Conservation (phyloP, 2,113 vertebrate genomes). For the Macroglossus sobrinus region DNA sequence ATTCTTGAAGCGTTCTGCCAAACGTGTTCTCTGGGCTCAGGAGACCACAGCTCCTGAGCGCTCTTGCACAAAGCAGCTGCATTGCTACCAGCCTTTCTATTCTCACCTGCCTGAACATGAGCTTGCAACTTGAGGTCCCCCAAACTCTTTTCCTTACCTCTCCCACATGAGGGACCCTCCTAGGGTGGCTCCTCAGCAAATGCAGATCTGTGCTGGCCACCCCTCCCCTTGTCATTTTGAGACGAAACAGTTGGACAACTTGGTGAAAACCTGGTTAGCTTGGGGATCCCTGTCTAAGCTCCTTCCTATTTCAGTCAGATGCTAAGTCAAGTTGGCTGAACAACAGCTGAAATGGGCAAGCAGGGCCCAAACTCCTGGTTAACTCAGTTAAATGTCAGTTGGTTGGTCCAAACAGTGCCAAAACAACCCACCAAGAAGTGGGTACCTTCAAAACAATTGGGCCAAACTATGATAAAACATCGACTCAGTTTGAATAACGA, state of each 20-base stretch:
- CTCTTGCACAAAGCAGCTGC: background rate
- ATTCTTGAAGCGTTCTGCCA: constrained; percentile 74
- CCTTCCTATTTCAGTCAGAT: background rate
- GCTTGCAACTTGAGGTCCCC: background rate
- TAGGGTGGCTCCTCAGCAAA: background rate
- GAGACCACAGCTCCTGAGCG: background rate
- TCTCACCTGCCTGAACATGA: background rate
- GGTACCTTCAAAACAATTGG: background rate
- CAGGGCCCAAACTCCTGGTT: background rate
- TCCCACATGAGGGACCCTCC: background rate
- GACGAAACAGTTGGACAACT: background rate
- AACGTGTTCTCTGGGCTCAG: constrained; percentile 16
- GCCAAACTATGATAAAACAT: background rate
- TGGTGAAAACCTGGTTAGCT: background rate
- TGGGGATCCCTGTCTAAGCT: background rate
- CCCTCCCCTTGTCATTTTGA: background rate
- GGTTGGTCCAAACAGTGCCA: background rate
- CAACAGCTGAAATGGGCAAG: background rate
- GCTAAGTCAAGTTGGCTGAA: background rate
- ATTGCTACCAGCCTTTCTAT: background rate
- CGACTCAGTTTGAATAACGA: constrained; percentile 2
- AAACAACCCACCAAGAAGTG: background rate
- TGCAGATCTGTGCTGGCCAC: background rate
- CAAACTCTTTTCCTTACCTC: background rate
- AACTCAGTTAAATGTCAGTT: background rate